phyloP scores from a whole-genome alignment of 2,797 vertebrate genomes.

The Acrocephalus scirpaceus region DNA sequence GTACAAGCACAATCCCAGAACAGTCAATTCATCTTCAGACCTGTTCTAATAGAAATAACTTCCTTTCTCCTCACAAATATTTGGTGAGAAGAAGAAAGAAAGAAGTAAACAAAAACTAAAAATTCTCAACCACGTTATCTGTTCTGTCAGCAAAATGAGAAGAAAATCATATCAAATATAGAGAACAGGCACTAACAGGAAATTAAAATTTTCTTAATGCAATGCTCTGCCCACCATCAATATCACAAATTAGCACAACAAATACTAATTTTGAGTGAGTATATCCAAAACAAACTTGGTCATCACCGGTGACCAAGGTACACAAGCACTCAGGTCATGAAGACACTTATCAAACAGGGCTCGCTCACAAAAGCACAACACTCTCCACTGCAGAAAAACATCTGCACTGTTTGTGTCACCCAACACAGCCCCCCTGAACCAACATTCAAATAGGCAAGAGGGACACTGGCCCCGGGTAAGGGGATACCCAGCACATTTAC shows the following conservation, averaged over 20 bases:
- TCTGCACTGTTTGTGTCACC: background rate
- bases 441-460: background rate
- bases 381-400: background rate
- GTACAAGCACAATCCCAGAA: background rate
- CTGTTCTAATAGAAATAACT: background rate
- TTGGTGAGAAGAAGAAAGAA: background rate
- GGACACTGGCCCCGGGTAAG: background rate
- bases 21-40: background rate
- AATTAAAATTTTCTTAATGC: accelerated
- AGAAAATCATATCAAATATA: background rate
- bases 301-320: background rate
- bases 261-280: background rate
- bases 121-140: background rate
- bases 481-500: constrained; percentile 12
- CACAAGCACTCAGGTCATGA: background rate
- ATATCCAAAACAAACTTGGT: background rate
- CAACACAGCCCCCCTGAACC: background rate
- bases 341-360: background rate
- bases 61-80: background rate
- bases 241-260: accelerated
- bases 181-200: background rate
- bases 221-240: accelerated
- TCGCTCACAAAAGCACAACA: background rate
- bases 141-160: background rate
- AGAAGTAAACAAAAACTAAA: background rate